Evolutionary conservation across 2,113 vertebrate genomes (phyloP).

Genomic region (Cochlearius cochlearius): DNA sequence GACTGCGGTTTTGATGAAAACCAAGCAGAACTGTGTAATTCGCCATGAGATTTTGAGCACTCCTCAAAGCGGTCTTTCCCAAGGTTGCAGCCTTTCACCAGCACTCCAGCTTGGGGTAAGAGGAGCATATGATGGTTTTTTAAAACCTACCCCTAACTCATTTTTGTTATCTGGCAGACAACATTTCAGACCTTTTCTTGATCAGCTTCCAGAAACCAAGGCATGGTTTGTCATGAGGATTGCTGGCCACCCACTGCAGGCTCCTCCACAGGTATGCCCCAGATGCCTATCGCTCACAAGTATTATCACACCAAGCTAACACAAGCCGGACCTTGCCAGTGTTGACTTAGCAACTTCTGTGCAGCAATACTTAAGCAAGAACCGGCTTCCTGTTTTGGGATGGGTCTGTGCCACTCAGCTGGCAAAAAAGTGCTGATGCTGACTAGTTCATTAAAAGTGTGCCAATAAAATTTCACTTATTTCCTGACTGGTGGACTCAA

Average conservation of each 20-base stretch:
- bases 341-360: background rate
- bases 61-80: background rate
- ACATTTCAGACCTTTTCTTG: background rate
- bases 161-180: background rate
- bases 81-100: background rate
- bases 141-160: background rate
- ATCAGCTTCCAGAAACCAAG: background rate
- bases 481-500: background rate
- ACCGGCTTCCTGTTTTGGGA: background rate
- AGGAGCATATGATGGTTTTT: background rate
- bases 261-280: background rate
- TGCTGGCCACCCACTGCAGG: background rate
- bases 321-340: background rate
- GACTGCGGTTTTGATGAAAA: background rate
- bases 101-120: background rate
- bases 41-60: background rate
- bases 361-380: background rate
- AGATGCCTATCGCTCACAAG: rapidly evolving
- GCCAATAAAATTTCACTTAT: background rate
- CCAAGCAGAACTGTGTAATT: background rate
- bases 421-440: background rate
- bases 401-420: background rate
- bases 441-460: background rate
- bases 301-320: background rate
- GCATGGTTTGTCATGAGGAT: background rate